Conservation (phyloP, 2,888 invertebrate genomes). For the Thelaira solivaga region DNA sequence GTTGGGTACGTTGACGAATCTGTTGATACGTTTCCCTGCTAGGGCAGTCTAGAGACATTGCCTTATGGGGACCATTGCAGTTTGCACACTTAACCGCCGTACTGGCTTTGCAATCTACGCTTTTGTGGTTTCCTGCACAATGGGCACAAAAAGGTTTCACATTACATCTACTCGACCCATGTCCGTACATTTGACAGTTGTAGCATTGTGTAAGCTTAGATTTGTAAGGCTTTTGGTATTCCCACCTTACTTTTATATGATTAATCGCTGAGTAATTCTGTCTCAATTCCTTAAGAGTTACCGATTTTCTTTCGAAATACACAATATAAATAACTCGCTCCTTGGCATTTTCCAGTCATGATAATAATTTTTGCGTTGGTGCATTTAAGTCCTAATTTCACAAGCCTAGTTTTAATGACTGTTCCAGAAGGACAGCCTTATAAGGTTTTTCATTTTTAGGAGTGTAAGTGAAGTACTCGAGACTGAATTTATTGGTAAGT, state of each 20-base stretch:
- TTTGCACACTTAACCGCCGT: neutral
- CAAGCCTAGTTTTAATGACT: no score
- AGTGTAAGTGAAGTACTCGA: conserved; percentile 10
- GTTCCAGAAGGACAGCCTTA: no score
- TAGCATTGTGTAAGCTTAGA: neutral
- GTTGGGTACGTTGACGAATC: neutral
- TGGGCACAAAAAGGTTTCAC: neutral
- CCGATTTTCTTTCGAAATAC: no score
- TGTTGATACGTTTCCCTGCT: neutral
- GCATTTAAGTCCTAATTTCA: no score
- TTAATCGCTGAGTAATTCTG: no score
- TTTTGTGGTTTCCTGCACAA: neutral
- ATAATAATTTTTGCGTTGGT: no score
- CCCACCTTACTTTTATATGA: neutral
- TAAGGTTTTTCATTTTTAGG: neutral
- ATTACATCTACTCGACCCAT: neutral
- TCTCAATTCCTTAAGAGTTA: no score
- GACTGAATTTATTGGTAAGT: neutral
- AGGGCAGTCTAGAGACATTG: no score
- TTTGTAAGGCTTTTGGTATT: neutral
- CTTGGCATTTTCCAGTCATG: no score
- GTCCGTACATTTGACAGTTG: neutral
- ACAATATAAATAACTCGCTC: no score
- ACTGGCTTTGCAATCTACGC: neutral
- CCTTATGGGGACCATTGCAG: no score